These are phyloP conservation scores for Lota lota DNA, from an alignment of 2,113 vertebrate species.

Conservation along the genomic window DNA sequence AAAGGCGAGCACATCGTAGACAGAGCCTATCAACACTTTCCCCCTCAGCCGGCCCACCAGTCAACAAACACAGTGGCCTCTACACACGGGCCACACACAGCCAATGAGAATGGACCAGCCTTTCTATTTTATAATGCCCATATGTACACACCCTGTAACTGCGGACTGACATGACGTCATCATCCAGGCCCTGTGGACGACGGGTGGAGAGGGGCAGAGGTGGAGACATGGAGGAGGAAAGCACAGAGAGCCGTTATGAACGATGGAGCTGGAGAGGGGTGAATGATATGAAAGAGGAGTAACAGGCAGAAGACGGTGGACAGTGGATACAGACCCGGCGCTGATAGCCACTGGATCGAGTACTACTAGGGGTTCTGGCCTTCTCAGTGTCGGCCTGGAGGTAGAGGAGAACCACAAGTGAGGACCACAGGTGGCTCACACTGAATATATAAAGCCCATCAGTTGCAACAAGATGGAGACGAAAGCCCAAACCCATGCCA, in stretches of 20 bases:
- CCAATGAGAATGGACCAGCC: neutral
- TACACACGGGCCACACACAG: neutral
- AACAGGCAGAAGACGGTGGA: too few relatives aligned
- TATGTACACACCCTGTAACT: conserved; percentile 79
- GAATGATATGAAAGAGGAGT: conserved; percentile 1
- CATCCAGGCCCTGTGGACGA: conserved; percentile 69
- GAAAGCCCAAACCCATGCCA: conserved; percentile 37
- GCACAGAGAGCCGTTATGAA: neutral
- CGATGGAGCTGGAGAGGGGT: neutral
- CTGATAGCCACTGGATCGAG: conserved; percentile 73
- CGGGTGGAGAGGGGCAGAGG: conserved; percentile 58
- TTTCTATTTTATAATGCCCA: conserved; percentile 1
- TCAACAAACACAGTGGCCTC: neutral
- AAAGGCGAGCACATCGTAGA: neutral
- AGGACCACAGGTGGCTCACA: too few relatives aligned
- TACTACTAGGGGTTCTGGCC: conserved; percentile 76
- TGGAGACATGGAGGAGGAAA: conserved; percentile 38
- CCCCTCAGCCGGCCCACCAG: too few relatives aligned
- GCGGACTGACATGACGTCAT: conserved; percentile 70
- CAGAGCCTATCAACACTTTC: neutral
- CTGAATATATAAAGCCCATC: too few relatives aligned
- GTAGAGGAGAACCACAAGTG: conserved; percentile 55
- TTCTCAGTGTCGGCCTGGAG: conserved; percentile 90
- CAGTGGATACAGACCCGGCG: conserved; percentile 86
- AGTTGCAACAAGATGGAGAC: neutral